These are phyloP conservation scores for Podarcis cretensis DNA, from an alignment of 2,113 vertebrate species.

Conservation along the genomic window DNA sequence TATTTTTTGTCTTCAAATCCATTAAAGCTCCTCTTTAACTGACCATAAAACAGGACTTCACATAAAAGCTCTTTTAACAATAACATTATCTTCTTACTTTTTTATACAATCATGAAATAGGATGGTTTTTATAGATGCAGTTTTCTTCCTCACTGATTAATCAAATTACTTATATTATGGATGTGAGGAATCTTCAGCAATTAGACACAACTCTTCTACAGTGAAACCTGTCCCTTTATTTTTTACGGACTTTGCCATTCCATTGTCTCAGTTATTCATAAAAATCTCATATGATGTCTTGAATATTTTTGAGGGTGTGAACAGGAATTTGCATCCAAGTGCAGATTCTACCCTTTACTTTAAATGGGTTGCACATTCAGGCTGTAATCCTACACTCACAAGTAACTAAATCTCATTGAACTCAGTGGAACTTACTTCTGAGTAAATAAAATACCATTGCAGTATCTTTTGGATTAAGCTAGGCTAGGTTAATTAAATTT, in stretches of 20 bases:
- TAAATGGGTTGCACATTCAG: not conserved
- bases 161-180: slow-evolving; percentile 27
- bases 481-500: too few species aligned
- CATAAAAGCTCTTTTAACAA: slow-evolving; percentile 54
- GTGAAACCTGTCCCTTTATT: not conserved
- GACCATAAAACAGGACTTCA: slow-evolving; percentile 47
- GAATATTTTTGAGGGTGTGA: not conserved
- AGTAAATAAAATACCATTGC: too few species aligned
- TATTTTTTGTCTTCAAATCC: slow-evolving; percentile 40
- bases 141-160: slow-evolving; percentile 54
- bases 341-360: not conserved
- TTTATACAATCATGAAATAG: slow-evolving; percentile 58
- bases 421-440: too few species aligned
- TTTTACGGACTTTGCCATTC: not conserved
- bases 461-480: too few species aligned
- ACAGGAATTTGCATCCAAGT: not conserved
- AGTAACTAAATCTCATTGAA: too few species aligned
- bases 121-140: slow-evolving; percentile 38
- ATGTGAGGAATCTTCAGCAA: slow-evolving; percentile 43
- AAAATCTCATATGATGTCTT: not conserved
- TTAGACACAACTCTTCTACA: slow-evolving; percentile 1
- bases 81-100: slow-evolving; percentile 48
- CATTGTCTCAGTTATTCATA: not conserved
- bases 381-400: too few species aligned
- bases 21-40: slow-evolving; percentile 43